Base-by-base conservation (phyloP, 2,888 invertebrate species). In the Chaetogeoica ovagalla region DNA sequence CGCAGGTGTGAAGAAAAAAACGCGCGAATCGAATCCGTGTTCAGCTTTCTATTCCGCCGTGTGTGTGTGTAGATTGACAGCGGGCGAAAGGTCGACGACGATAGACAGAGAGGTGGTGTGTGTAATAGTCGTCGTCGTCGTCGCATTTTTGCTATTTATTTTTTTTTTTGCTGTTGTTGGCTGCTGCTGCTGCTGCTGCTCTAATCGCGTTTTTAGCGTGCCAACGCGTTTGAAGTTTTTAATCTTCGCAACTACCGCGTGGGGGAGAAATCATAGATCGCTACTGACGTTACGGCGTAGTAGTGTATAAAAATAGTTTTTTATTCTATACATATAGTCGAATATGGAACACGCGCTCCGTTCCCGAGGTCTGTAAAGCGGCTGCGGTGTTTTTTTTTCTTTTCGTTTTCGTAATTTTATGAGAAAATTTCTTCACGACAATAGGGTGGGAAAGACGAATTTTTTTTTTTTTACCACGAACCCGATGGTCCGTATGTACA, bases 41-140 rank as follows among this genome's bases (percentile, higher is more conserved):
- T 77, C 52, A 52, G 77, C 77, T 77, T 77, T 77, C 77, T 59
- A 60, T 23, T 60, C 11, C 60, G 43, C 19, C 30, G 30, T 4
- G 30, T 30, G 4, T 30, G 4, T 30, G 2, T 30, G 4, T 19
- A 55, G 65, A 75, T 66, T 57, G 43, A 23, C n/a, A 30, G 65
- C 37, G 39, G 30, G 66, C 66, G 39, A 66, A 74, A 65, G 65
- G 39, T 65, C 65, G 57, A 30, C 30, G 30, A 30, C 11, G 17
- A 37, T 15, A n/a, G n/a, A n/a, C n/a, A n/a, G 66, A n/a, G 13
- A 30, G 55, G 55, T 30, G 63, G 30, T 4, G 30, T 30, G n/a
- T n/a, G n/a, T n/a, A n/a, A 48, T 13, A 13, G 11, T 48, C 1
- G 15, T 48, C 9, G 48, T 73, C 62, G 55, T 15, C 8, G 23